These are phyloP conservation scores for Sinocyclocheilus rhinocerous DNA, from an alignment of 2,113 vertebrate species.

Conservation along the genomic window DNA sequence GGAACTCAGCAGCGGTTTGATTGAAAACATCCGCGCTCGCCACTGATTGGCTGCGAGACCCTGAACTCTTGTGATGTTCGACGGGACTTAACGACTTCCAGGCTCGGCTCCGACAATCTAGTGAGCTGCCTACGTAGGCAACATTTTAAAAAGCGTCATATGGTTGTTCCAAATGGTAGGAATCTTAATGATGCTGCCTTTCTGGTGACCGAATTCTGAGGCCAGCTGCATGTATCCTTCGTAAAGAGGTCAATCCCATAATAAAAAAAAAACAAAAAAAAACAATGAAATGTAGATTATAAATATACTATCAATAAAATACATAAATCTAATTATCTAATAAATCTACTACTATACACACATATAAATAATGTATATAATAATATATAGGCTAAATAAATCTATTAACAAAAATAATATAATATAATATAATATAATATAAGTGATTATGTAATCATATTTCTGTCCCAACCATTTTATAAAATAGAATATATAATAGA, in stretches of 20 bases:
- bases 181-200: not conserved
- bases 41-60: too few relatives aligned
- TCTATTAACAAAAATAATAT: too few relatives aligned
- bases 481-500: too few relatives aligned
- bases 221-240: not conserved
- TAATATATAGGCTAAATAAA: too few relatives aligned
- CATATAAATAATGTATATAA: too few relatives aligned
- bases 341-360: too few relatives aligned
- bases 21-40: constrained; percentile 54
- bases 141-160: too few relatives aligned
- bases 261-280: not conserved
- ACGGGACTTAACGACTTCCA: not conserved
- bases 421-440: too few relatives aligned
- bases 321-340: too few relatives aligned
- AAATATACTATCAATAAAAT: not conserved
- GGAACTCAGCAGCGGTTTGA: constrained; percentile 45
- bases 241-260: not conserved
- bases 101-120: not conserved
- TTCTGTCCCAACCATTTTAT: too few relatives aligned
- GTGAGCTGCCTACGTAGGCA: not conserved
- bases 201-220: not conserved
- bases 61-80: constrained; percentile 15
- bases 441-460: too few relatives aligned
- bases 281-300: not conserved
- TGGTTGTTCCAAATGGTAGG: not conserved